A percentile compares a stretch with the other conserved stretches of the same genome.
phyloP scores from a whole-genome alignment of 2,888 invertebrate species.

The Furcula furcula region DNA sequence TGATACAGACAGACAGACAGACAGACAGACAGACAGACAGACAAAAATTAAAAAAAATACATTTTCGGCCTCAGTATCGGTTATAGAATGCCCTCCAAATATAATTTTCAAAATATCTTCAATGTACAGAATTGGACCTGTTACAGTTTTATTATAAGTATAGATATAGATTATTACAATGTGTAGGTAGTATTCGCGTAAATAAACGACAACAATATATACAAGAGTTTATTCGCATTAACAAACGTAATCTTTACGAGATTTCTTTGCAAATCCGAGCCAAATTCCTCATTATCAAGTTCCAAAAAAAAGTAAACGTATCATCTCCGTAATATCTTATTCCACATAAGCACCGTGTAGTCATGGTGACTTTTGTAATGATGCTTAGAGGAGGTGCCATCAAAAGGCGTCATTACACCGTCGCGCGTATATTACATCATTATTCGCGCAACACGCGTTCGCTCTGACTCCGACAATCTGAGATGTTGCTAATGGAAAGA shows the following conservation, averaged over 20 bases:
- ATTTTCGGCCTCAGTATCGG: too few relatives aligned
- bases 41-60: too few relatives aligned
- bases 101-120: too few relatives aligned
- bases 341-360: slow-evolving; percentile 46
- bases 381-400: slow-evolving; percentile 52
- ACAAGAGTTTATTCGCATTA: slow-evolving; percentile 7
- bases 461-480: slow-evolving; percentile 65
- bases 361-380: slow-evolving; percentile 69
- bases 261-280: slow-evolving; percentile 14
- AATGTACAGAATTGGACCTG: too few relatives aligned
- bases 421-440: slow-evolving; percentile 66
- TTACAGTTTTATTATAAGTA: too few relatives aligned
- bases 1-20: too few relatives aligned
- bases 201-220: too few relatives aligned
- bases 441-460: slow-evolving; percentile 59
- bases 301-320: slow-evolving; percentile 47
- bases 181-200: too few relatives aligned
- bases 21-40: too few relatives aligned
- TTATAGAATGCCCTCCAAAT: too few relatives aligned
- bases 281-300: slow-evolving; percentile 34
- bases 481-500: slow-evolving; percentile 74
- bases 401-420: slow-evolving; percentile 67
- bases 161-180: too few relatives aligned
- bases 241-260: slow-evolving; percentile 12
- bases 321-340: slow-evolving; percentile 58